These are phyloP conservation scores for Oryzias celebensis DNA, from an alignment of 2,113 vertebrate genomes.

Conservation along the genomic window DNA sequence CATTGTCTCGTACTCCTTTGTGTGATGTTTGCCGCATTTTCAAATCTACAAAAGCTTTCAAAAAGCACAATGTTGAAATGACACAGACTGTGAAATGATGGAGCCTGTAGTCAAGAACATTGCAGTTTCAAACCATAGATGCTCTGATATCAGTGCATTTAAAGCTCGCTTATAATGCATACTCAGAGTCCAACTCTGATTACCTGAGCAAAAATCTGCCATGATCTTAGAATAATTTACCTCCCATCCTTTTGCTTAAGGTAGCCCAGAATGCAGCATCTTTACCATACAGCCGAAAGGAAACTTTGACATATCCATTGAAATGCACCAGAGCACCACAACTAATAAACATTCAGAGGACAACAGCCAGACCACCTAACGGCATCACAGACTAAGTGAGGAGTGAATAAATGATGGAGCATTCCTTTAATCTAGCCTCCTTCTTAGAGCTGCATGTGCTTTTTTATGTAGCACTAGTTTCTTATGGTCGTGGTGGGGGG, in stretches of 20 bases:
- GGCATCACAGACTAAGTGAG: conserved; percentile 68
- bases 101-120: too few species aligned
- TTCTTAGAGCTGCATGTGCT: conserved; percentile 30
- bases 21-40: too few species aligned
- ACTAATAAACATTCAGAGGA: conserved; percentile 69
- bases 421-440: conserved; percentile 55
- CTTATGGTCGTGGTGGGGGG: conserved; percentile 12
- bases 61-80: too few species aligned
- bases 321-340: conserved; percentile 53
- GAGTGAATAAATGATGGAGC: conserved; percentile 71
- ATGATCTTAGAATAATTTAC: conserved; percentile 27
- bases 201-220: conserved; percentile 52
- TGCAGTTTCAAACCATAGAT: too few species aligned
- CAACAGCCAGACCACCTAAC: conserved; percentile 58
- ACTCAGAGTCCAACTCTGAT: conserved; percentile 28
- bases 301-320: conserved; percentile 65
- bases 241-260: conserved; percentile 46
- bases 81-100: too few species aligned
- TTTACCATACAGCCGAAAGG: conserved; percentile 52
- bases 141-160: too few species aligned
- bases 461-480: conserved; percentile 21
- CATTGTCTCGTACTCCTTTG: too few species aligned
- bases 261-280: conserved; percentile 21
- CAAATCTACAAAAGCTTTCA: too few species aligned
- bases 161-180: conserved; percentile 10